These are phyloP conservation scores for Argopecten irradians DNA, from an alignment of 1,140 invertebrate genomes.

Conservation along the genomic window DNA sequence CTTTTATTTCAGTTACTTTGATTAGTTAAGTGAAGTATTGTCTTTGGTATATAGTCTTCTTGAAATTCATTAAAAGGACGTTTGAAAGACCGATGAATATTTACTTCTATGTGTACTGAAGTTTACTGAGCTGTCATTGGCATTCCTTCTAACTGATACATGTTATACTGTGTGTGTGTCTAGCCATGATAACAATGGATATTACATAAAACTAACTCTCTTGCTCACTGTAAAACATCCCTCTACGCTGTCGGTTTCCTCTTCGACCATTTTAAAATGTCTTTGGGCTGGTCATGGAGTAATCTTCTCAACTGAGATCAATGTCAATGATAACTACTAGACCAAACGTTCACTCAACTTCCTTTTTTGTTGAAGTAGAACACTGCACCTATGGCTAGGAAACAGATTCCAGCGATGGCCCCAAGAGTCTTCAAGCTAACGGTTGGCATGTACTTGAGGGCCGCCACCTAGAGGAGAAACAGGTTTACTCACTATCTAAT, in stretches of 20 bases:
- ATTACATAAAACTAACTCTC: background rate
- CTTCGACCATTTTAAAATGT: background rate
- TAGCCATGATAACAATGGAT: background rate
- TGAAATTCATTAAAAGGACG: too few relatives aligned
- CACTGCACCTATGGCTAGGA: conserved; percentile 40
- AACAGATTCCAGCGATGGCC: conserved; percentile 30
- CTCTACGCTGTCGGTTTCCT: background rate
- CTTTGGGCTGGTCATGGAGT: background rate
- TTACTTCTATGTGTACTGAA: too few relatives aligned
- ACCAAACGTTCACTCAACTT: background rate
- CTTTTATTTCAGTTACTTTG: too few relatives aligned
- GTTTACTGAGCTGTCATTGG: too few relatives aligned
- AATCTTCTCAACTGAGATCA: background rate
- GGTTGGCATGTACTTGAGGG: conserved; percentile 37
- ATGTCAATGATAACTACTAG: background rate
- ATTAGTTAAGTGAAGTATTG: too few relatives aligned
- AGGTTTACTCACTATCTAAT: background rate
- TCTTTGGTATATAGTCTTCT: too few relatives aligned
- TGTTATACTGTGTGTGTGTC: too few relatives aligned
- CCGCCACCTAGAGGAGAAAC: conserved; percentile 28
- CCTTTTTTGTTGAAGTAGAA: conserved; percentile 44
- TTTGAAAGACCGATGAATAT: too few relatives aligned
- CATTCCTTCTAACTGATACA: too few relatives aligned
- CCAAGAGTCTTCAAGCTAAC: conserved; percentile 27
- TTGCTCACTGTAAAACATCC: background rate